A percentile compares a stretch with the other conserved stretches of the same genome.
phyloP scores from a whole-genome alignment of 2,888 invertebrate species.

The Stenoptilia bipunctidactyla region DNA sequence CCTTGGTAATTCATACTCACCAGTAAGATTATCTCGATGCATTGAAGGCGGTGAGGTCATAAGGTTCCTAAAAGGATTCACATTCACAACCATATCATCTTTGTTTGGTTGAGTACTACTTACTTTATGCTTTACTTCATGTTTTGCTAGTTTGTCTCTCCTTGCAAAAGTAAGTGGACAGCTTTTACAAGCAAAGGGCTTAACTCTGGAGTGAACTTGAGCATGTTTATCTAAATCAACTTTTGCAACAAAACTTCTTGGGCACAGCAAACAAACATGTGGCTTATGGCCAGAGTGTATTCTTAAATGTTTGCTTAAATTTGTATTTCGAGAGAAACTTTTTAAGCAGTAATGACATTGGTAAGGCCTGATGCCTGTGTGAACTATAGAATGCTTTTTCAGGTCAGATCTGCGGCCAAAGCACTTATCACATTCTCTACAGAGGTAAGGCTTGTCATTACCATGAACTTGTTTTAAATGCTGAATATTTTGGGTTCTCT shows the following conservation, averaged over 20 bases:
- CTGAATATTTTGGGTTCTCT: constrained; percentile 72
- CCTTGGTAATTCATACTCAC: constrained; percentile 56
- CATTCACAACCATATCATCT: constrained; percentile 71
- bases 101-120: constrained; percentile 25
- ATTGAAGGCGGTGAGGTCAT: constrained; percentile 50
- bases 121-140: constrained; percentile 72
- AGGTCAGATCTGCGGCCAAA: constrained; percentile 79
- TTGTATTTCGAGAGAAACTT: constrained; percentile 83
- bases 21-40: constrained; percentile 30
- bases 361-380: constrained; percentile 81
- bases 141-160: constrained; percentile 76
- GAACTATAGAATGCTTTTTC: constrained; percentile 81
- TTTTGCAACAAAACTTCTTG: constrained; percentile 79
- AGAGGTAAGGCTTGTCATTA: constrained; percentile 78
- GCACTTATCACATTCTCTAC: constrained; percentile 77
- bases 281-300: constrained; percentile 80
- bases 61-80: constrained; percentile 70
- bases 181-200: constrained; percentile 75
- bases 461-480: constrained; percentile 78
- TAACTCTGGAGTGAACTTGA: constrained; percentile 75
- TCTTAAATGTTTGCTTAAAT: constrained; percentile 80
- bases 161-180: constrained; percentile 77
- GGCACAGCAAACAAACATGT: constrained; percentile 79
- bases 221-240: constrained; percentile 77
- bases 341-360: constrained; percentile 80